These are phyloP conservation scores for Drosophila nikananu DNA, from an alignment of 1,140 invertebrate genomes.

Conservation along the genomic window DNA sequence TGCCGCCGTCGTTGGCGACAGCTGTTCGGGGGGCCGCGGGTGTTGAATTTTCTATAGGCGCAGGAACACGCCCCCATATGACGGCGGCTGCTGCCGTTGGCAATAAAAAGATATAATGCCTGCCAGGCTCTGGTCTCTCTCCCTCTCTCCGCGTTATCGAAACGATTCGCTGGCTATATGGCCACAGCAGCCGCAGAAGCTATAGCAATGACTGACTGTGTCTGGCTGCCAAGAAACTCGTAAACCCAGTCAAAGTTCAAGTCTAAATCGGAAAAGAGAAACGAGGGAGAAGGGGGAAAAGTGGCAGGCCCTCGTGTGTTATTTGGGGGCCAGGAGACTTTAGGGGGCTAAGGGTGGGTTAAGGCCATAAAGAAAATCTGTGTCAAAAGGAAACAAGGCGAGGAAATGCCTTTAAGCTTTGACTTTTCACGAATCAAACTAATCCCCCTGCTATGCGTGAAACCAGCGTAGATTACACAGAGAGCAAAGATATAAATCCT, in stretches of 20 bases:
- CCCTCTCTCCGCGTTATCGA: conserved; percentile 58
- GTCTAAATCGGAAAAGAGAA: conserved; percentile 14
- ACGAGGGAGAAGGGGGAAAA: not conserved
- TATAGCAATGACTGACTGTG: conserved; percentile 13
- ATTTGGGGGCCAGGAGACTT: not conserved
- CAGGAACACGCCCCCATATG: conserved; percentile 35
- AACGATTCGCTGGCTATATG: conserved; percentile 41
- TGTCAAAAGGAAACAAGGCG: conserved; percentile 49
- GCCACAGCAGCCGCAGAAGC: not conserved
- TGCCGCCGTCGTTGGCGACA: conserved; percentile 64
- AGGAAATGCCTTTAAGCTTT: conserved; percentile 49
- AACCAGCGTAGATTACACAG: conserved; percentile 6
- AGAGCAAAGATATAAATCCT: not conserved
- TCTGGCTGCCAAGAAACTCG: conserved; percentile 53
- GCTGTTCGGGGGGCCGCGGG: conserved; percentile 46
- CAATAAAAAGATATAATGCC: conserved; percentile 80
- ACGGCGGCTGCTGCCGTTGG: conserved; percentile 40
- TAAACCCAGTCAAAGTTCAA: conserved; percentile 54
- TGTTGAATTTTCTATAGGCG: conserved; percentile 6
- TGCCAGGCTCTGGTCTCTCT: conserved; percentile 35
- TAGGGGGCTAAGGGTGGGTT: conserved; percentile 23
- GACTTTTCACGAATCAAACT: conserved; percentile 60
- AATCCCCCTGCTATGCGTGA: conserved; percentile 30
- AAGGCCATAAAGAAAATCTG: conserved; percentile 69
- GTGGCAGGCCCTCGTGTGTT: not conserved